A percentile compares a stretch with the other conserved stretches of the same genome.
Evolutionary conservation across 2,888 invertebrate genomes (phyloP).

Genomic region (Nemotelus pantherinus): DNA sequence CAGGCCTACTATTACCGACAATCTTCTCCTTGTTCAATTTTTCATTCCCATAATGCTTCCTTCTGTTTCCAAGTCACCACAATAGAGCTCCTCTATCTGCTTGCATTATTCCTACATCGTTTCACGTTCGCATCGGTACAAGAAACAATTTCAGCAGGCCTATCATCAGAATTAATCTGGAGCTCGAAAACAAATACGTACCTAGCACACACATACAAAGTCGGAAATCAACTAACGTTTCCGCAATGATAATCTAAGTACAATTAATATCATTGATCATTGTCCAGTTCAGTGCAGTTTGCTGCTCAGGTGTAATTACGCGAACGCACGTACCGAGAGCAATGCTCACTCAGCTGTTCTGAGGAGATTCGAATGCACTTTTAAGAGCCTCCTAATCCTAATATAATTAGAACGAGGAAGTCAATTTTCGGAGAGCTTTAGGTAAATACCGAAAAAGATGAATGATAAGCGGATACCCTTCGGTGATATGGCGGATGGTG

Average conservation of each 20-base stretch:
- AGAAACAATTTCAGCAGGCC: constrained; percentile 21
- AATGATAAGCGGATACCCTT: constrained; percentile 34
- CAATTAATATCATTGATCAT: constrained; percentile 36
- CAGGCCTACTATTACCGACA: constrained; percentile 3
- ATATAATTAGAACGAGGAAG: constrained; percentile 28
- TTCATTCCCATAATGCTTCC: constrained; percentile 26
- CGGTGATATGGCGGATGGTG: constrained; percentile 25
- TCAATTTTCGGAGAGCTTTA: constrained; percentile 9
- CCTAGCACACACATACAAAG: not conserved
- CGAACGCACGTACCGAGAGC: not conserved
- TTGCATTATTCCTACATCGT: not conserved
- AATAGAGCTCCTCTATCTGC: constrained; percentile 1
- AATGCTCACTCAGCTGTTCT: not conserved
- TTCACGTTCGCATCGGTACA: not conserved
- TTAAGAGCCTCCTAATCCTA: not conserved
- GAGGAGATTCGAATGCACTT: too few species aligned
- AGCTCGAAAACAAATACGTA: constrained; percentile 30
- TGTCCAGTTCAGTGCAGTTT: not conserved
- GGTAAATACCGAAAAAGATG: constrained; percentile 19
- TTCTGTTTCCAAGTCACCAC: not conserved
- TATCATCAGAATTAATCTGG: constrained; percentile 22
- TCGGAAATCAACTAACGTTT: constrained; percentile 32
- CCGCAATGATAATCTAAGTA: constrained; percentile 21
- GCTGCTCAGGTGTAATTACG: constrained; percentile 25
- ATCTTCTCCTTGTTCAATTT: constrained; percentile 24